These are phyloP conservation scores for Cettia cetti DNA, from an alignment of 2,113 vertebrate genomes.

Conservation along the genomic window DNA sequence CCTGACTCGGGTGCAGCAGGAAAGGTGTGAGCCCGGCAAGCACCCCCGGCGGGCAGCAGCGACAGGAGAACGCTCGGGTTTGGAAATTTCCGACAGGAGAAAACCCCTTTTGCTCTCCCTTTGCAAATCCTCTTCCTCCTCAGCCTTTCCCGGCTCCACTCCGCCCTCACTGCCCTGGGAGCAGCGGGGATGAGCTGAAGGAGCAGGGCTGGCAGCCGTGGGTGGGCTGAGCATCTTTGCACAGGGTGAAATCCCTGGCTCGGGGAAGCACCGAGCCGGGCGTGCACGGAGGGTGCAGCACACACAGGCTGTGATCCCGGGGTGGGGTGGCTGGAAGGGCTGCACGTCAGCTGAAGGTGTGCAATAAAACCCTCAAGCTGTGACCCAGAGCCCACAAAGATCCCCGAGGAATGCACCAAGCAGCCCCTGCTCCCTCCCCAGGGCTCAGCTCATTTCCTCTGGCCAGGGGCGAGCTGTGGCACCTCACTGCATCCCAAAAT, in stretches of 20 bases:
- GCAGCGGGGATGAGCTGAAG: not conserved
- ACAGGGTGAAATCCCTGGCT: not conserved
- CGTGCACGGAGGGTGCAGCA: fast-evolving
- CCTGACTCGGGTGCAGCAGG: not conserved
- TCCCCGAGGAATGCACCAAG: not conserved
- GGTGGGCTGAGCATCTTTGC: not conserved
- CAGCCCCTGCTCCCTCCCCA: not conserved
- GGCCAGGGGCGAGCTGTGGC: not conserved
- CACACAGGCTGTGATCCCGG: too few relatives aligned
- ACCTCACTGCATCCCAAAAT: fast-evolving
- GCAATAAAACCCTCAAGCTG: not conserved
- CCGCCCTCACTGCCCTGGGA: fast-evolving
- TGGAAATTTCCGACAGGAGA: not conserved
- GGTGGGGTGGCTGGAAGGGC: too few relatives aligned
- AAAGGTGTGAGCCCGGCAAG: not conserved
- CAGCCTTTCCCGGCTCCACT: not conserved
- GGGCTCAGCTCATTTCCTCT: not conserved
- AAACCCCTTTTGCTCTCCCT: not conserved
- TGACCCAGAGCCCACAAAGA: not conserved
- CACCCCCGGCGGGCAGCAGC: not conserved
- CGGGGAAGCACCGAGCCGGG: not conserved
- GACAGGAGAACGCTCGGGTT: not conserved
- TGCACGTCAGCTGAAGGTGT: too few relatives aligned
- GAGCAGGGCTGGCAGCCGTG: fast-evolving
- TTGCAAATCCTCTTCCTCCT: not conserved